Evolutionary conservation across 1,140 invertebrate species (phyloP).

Genomic region (Euura lappo): DNA sequence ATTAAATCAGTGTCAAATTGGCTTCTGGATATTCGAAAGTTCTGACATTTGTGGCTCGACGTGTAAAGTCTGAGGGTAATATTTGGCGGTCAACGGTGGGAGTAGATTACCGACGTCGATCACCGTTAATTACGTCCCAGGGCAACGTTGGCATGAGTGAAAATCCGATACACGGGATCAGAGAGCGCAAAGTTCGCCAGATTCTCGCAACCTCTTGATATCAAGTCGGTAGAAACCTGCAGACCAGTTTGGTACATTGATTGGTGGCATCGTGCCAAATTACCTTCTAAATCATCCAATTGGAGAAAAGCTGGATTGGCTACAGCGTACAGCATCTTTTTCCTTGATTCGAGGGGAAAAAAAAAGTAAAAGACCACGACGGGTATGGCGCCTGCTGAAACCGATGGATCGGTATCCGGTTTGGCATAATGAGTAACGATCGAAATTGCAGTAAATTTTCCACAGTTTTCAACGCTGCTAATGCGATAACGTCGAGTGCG

Average conservation of each 20-base stretch:
- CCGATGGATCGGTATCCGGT: neutral
- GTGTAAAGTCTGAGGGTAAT: no score
- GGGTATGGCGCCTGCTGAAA: neutral
- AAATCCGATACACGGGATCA: no score
- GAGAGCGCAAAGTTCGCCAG: no score
- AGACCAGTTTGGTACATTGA: slow-evolving; percentile 33
- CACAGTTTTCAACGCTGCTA: neutral
- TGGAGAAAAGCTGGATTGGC: slow-evolving; percentile 20
- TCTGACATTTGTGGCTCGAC: no score
- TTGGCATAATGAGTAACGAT: neutral
- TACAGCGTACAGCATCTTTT: neutral
- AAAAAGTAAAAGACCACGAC: neutral
- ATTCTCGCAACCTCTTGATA: no score
- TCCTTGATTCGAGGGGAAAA: neutral
- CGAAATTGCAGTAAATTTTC: neutral
- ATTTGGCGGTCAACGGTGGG: no score
- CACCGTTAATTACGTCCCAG: no score
- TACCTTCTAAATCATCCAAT: slow-evolving; percentile 45
- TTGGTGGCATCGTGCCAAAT: slow-evolving; percentile 54
- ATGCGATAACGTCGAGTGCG: neutral
- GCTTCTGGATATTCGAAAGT: no score
- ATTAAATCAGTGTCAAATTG: no score
- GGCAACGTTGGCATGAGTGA: no score
- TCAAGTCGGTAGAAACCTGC: no score
- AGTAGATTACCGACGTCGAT: no score